Evolutionary conservation across 2,797 vertebrate species (phyloP).

Genomic region (Heliangelus exortis): DNA sequence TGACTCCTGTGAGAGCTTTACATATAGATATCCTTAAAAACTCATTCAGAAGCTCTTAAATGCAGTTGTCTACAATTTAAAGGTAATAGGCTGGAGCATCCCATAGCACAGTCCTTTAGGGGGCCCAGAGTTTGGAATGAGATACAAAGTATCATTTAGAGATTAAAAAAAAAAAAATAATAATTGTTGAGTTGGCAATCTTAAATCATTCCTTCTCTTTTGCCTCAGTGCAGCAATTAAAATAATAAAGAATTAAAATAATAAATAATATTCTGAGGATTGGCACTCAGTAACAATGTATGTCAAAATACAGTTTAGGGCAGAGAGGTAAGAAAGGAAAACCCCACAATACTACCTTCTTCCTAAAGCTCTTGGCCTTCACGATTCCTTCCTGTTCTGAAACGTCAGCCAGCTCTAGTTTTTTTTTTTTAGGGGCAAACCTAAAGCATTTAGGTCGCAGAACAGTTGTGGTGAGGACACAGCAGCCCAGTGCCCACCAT

Average conservation of each 20-base stretch:
- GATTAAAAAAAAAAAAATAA: not conserved
- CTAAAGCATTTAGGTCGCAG: not conserved
- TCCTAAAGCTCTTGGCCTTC: not conserved
- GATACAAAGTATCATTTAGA: not conserved
- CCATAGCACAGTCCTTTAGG: not conserved
- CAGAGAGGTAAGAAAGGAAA: not conserved
- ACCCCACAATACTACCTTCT: not conserved
- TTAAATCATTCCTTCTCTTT: not conserved
- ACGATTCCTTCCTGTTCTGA: not conserved
- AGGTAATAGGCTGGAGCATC: not conserved
- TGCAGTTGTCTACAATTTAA: not conserved
- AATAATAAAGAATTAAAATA: not conserved
- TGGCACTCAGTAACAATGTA: not conserved
- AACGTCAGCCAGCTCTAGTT: no score
- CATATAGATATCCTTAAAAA: not conserved
- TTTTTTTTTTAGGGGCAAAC: not conserved
- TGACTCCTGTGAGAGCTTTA: not conserved
- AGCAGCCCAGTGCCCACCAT: accelerated
- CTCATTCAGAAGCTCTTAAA: not conserved
- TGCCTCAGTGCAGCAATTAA: not conserved
- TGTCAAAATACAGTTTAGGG: accelerated
- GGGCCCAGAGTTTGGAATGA: not conserved
- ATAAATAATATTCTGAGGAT: not conserved
- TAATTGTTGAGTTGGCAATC: not conserved
- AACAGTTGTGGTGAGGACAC: not conserved